Percentiles rank a stretch among this genome's conserved stretches.
Evolutionary conservation across 2,113 vertebrate genomes (phyloP).

Genomic region (Poeciliopsis retropinna): DNA sequence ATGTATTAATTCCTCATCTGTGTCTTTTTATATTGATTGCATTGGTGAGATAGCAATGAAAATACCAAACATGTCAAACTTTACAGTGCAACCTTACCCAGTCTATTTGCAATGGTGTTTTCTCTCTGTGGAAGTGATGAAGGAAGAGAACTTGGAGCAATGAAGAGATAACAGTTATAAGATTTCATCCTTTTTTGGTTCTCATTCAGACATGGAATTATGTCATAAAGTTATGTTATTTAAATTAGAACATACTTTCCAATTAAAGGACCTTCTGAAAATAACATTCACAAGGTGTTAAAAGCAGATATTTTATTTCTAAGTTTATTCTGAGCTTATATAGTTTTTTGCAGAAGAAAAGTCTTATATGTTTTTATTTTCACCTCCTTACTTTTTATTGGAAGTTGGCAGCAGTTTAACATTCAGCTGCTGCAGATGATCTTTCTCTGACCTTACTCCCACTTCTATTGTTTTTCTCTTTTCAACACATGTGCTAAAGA

Average conservation of each 20-base stretch:
- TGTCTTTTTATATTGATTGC: neutral
- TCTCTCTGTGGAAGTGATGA: neutral
- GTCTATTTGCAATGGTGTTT: neutral
- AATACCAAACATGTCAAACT: neutral
- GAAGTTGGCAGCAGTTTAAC: conserved; percentile 8
- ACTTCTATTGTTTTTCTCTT: conserved; percentile 26
- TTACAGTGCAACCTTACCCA: neutral
- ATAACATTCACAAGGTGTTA: neutral
- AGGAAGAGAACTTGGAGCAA: neutral
- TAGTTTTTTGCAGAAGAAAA: neutral
- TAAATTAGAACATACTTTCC: neutral
- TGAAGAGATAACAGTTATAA: neutral
- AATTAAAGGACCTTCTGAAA: neutral
- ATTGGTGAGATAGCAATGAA: neutral
- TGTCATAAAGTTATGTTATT: neutral
- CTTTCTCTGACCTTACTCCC: conserved; percentile 21
- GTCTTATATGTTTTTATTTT: conserved; percentile 20
- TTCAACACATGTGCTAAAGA: conserved; percentile 23
- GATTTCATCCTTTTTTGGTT: neutral
- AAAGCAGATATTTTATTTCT: neutral
- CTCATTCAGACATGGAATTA: neutral
- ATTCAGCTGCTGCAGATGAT: neutral
- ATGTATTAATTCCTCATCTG: neutral
- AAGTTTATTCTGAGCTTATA: neutral
- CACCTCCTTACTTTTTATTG: conserved; percentile 36